A percentile compares a stretch with the other conserved stretches of the same genome.
Evolutionary conservation across 1,140 invertebrate species (phyloP).

Genomic region (Scaptomyza montana): DNA sequence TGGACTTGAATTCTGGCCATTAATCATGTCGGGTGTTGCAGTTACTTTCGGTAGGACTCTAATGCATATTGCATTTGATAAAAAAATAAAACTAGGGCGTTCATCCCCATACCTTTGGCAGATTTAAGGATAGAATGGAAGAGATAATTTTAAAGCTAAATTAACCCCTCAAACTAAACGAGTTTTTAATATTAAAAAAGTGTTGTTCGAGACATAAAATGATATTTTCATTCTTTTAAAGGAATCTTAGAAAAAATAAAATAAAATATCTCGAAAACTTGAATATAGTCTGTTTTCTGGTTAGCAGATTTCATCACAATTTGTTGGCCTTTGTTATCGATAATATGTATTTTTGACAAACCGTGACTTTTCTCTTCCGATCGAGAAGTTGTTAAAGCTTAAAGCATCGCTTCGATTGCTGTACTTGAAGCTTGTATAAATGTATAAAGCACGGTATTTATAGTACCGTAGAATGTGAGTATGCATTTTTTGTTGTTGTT

Average conservation of each 20-base stretch:
- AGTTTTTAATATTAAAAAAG: no score
- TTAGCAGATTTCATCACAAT: no score
- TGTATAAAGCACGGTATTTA: slow-evolving; percentile 18
- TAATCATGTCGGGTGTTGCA: slow-evolving; percentile 64
- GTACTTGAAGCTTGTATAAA: background rate
- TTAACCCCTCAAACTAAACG: no score
- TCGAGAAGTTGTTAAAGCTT: no score
- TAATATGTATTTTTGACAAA: background rate
- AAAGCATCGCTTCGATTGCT: background rate
- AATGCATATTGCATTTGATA: slow-evolving; percentile 51
- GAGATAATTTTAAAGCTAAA: slow-evolving; percentile 7
- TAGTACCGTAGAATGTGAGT: slow-evolving; percentile 3
- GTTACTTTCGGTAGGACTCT: slow-evolving; percentile 44
- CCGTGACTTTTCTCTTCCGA: background rate
- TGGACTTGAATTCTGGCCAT: slow-evolving; percentile 46
- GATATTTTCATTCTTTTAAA: no score
- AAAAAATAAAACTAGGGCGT: slow-evolving; percentile 17
- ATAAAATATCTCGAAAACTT: no score
- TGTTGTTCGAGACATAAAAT: no score
- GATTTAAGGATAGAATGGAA: background rate
- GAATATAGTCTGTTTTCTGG: no score
- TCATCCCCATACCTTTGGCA: background rate
- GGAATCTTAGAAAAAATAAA: no score
- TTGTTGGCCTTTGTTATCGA: no score
- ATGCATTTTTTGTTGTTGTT: slow-evolving; percentile 30